phyloP scores from a whole-genome alignment of 30 jellyfish, hydroid and myxozoan species.

The Aurelia coerulea region DNA sequence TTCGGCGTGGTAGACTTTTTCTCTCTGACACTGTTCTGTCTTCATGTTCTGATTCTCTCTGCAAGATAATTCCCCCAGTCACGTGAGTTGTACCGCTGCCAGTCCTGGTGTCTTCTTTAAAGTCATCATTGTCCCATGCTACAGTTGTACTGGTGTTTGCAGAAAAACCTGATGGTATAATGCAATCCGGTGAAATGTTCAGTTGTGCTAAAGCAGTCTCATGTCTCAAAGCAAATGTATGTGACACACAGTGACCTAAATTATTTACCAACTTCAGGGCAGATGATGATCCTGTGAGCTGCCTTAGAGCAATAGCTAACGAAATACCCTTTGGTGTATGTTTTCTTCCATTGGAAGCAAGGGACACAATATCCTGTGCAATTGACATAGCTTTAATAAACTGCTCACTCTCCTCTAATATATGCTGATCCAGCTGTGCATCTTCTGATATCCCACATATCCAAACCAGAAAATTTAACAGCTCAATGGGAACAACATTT shows the following conservation, averaged over 20 bases:
- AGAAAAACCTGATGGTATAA: constrained; percentile 20
- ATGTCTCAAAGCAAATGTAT: constrained; percentile 28
- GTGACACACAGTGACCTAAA: constrained; percentile 73
- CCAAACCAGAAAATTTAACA: constrained; percentile 71
- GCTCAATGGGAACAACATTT: constrained; percentile 22
- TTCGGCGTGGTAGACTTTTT: constrained; percentile 1
- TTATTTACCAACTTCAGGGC: constrained; percentile 35
- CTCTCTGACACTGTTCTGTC: constrained; percentile 1
- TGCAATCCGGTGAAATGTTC: not conserved
- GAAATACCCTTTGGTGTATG: constrained; percentile 65
- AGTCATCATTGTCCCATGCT: constrained; percentile 65
- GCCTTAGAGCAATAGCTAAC: constrained; percentile 67
- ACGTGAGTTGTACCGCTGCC: constrained; percentile 71
- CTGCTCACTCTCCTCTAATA: not conserved
- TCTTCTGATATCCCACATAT: constrained; percentile 47
- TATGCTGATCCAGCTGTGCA: constrained; percentile 42
- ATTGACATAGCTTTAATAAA: constrained; percentile 35
- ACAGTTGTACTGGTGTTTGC: constrained; percentile 27
- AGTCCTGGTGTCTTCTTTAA: constrained; percentile 60
- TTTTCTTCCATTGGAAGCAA: constrained; percentile 58
- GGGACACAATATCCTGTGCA: constrained; percentile 65
- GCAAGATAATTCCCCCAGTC: constrained; percentile 57
- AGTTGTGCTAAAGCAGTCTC: constrained; percentile 67
- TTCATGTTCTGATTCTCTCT: not conserved
- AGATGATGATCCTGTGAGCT: constrained; percentile 57